A percentile compares a stretch with the other conserved stretches of the same genome.
Conservation (phyloP, 2,797 vertebrate genomes). For the Clamator glandarius region DNA sequence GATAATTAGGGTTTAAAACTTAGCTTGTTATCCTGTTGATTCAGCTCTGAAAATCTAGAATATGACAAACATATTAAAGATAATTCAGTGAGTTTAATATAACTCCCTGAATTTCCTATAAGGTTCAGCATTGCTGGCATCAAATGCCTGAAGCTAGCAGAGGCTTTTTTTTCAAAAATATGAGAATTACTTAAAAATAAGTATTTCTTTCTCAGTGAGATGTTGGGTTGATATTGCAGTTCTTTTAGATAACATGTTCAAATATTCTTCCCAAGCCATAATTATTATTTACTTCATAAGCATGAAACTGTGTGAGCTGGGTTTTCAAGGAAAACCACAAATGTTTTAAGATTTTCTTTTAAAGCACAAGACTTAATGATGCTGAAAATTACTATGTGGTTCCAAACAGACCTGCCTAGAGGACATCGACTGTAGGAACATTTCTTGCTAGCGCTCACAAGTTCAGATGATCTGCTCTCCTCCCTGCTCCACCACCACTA, state of each 20-base stretch:
- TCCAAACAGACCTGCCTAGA: not conserved
- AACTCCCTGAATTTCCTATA: not conserved
- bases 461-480: not conserved
- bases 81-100: not conserved
- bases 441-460: not conserved
- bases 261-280: not conserved
- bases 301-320: rapidly evolving
- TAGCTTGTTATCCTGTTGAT: not conserved
- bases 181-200: not conserved
- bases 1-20: not conserved
- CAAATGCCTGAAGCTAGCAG: not conserved
- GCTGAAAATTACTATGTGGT: not conserved
- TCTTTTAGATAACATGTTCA: not conserved
- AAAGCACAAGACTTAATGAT: not conserved
- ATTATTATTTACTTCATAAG: not conserved
- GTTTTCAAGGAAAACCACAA: not conserved
- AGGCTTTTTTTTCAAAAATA: not conserved
- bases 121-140: not conserved
- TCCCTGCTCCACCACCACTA: not conserved
- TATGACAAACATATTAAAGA: not conserved
- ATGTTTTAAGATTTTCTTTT: not conserved
- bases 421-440: not conserved
- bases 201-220: not conserved
- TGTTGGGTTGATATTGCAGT: not conserved
- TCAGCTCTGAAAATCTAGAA: not conserved